Base-by-base conservation (phyloP, 2,113 vertebrate species). In the Boleophthalmus pectinirostris region DNA sequence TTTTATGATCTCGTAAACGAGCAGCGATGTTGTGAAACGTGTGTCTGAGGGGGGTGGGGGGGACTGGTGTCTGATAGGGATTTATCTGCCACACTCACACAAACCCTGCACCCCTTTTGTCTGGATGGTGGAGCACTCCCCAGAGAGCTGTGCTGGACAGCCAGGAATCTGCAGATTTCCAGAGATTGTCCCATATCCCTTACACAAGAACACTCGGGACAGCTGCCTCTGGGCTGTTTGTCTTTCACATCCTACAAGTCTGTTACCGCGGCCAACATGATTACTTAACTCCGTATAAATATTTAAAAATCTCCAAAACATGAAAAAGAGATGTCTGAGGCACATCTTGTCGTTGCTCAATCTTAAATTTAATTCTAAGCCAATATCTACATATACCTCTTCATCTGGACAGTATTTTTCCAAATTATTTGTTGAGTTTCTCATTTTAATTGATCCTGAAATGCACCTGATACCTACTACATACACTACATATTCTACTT, bases 1-100 rank as follows among this genome's bases (percentile, higher is more conserved):
- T 93, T 93, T 94, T 93, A 93, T 92, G 92, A 89, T 92, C 91
- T 94, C 85, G 87, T 94, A 93, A 94, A 94, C 82, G 89, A 92
- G 89, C 88, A 90, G 88, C 58, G 86, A 92, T 92, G 88, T 92
- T 91, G 91, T 93, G 90, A 92, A 94, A 93, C 87, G 87, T 91
- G 87, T 91, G 89, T 92, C 77, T 77, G 70, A 72, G 70, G 66
- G 66, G 71, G 46, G 21, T 68, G 38, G 25, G 65, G 69, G 85
- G 81, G 78, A 87, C 74, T 88, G 82, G 85, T 89, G 90, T 90
- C 85, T 91, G 91, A 91, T 92, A 82, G 91, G 90, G 92, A 92
- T 92, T 92, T 91, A 92, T 93, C 84, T 88, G 72, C 60, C 72
- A 43, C 68, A 33, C 38, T 43, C 23, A 38, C 66, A 33, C 70